Base-by-base conservation (phyloP, 1,140 invertebrate genomes). In the Eulimnadia texana region DNA sequence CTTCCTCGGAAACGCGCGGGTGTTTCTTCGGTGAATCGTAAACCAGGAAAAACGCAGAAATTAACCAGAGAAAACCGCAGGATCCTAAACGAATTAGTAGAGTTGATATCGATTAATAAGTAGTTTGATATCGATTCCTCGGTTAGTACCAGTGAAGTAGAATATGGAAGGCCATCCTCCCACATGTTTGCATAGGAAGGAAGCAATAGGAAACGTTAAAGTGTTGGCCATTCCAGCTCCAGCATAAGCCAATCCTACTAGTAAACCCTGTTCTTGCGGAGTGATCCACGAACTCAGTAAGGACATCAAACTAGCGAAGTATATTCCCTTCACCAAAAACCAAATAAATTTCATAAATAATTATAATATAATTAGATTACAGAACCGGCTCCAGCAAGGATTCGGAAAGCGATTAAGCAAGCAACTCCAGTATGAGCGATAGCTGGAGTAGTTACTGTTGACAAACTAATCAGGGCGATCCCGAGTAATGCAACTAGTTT, bases 271-370 rank as follows among this genome's bases (percentile, higher is more conserved):
- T 19, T 61, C 60, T n/a, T 23, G 51, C 1, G 23, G 49, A 13
- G 53, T 42, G 9, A 76, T 74, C 79, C 79, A 80, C 51, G 75
- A 72, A 9, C 72, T 71, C 72, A 77, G 76, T 24, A 80, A 68
- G 3, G 76, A 72, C 66, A 79, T 77, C 57, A 80, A 74, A n/a
- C 76, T 69, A n/a, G 79, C 78, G 66, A 79, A 75, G 13, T 74
- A 73, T 2, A 77, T 74, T 47, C 78, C 79, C 76, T 79, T 62
- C 19, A 67, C 54, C 51, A 20, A 47, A 58, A 16, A 58, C 19
- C 28, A n/a, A n/a, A n/a, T n/a, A 16, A 20, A 27, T 33, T 10
- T 27, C 2, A 1, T 33, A 58, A 27, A 16, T 29, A 63, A 42
- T 6, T 49, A 20, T 62, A 20, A 42, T 57, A 23, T 22, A 10